These are phyloP conservation scores for Vulpes vulpes DNA, from an alignment of 2,113 vertebrate genomes.

Conservation along the genomic window DNA sequence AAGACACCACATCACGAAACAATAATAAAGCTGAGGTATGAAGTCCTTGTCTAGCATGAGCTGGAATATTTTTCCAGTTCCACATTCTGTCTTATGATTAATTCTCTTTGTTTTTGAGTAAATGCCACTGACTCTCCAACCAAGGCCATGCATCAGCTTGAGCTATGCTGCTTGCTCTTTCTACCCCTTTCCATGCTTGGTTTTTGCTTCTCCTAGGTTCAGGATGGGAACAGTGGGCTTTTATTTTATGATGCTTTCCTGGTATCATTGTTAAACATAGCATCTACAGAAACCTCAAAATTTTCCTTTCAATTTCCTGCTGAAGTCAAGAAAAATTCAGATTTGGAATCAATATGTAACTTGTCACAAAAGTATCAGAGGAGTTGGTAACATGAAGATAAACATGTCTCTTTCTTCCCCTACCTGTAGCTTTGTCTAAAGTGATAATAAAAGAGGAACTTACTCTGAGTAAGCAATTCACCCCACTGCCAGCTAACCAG, in stretches of 20 bases:
- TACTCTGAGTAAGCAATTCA: neutral
- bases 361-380: slow-evolving; percentile 1
- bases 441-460: neutral
- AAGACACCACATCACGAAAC: neutral
- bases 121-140: neutral
- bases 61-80: neutral
- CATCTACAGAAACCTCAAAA: neutral
- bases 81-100: slow-evolving; percentile 7
- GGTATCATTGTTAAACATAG: neutral
- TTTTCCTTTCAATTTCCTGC: neutral
- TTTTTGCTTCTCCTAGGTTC: neutral
- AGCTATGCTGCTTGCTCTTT: neutral
- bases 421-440: neutral
- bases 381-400: neutral
- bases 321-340: neutral
- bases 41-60: slow-evolving; percentile 9
- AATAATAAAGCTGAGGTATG: neutral
- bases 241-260: neutral
- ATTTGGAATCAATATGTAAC: slow-evolving; percentile 1
- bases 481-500: neutral
- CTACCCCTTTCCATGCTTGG: neutral
- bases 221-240: neutral
- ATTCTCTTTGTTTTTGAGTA: neutral
- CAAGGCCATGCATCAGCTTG: neutral
- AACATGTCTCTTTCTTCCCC: neutral